These are phyloP conservation scores for Pagrus major DNA, from an alignment of 2,113 vertebrate species.

Conservation along the genomic window DNA sequence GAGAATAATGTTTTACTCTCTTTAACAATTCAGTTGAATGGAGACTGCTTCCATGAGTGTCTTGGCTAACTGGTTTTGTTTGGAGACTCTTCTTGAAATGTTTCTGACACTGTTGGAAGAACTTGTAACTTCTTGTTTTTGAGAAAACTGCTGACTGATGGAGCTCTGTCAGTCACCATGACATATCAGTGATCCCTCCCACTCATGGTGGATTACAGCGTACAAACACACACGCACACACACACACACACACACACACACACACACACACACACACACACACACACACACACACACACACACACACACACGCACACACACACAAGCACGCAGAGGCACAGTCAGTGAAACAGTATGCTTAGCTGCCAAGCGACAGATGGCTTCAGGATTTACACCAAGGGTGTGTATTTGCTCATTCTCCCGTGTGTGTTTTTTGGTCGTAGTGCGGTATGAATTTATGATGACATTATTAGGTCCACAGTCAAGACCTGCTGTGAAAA, in stretches of 20 bases:
- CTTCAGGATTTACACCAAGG: conserved; percentile 53
- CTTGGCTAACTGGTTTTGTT: background rate
- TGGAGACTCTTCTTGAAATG: background rate
- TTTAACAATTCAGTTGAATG: background rate
- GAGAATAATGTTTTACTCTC: background rate
- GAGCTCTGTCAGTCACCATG: conserved; percentile 8
- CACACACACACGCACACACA: conserved; percentile 3
- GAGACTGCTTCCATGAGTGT: background rate
- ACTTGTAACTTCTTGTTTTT: conserved; percentile 51
- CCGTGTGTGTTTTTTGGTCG: conserved; percentile 5
- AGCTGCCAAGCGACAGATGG: conserved; percentile 68
- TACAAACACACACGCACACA: background rate
- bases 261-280: background rate
- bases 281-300: background rate
- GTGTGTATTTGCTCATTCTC: conserved; percentile 54
- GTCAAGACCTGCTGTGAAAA: background rate
- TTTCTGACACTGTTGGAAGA: background rate
- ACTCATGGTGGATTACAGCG: conserved; percentile 24
- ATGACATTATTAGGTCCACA: conserved; percentile 12
- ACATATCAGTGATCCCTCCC: conserved; percentile 27
- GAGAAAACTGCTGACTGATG: conserved; percentile 54
- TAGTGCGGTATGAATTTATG: background rate
- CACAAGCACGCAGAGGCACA: background rate
- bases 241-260: background rate
- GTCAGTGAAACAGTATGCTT: conserved; percentile 2